Evolutionary conservation across 2,888 invertebrate genomes (phyloP).

Genomic region (Drosophila stalkeri): DNA sequence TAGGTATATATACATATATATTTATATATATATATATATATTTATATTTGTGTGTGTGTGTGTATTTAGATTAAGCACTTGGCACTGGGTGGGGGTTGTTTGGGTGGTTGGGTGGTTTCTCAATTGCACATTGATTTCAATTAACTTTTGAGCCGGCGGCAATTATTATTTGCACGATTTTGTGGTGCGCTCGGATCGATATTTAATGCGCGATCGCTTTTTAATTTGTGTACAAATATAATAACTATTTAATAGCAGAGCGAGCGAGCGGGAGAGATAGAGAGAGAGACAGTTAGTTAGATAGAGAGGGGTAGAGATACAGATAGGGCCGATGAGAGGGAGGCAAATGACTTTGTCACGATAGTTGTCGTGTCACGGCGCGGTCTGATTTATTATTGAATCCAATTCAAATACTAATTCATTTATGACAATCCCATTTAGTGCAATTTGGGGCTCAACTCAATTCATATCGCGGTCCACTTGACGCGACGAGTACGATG

Average conservation of each 20-base stretch:
- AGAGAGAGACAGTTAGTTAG: neutral
- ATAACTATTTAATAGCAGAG: constrained; percentile 33
- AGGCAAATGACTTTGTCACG: constrained; percentile 31
- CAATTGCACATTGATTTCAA: constrained; percentile 56
- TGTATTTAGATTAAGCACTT: constrained; percentile 1
- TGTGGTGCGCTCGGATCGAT: constrained; percentile 50
- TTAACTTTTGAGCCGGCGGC: constrained; percentile 50
- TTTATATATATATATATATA: constrained; percentile 4
- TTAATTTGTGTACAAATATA: constrained; percentile 69
- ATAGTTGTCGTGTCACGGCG: constrained; percentile 32
- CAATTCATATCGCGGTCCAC: constrained; percentile 36
- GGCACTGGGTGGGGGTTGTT: constrained; percentile 1
- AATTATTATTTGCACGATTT: constrained; percentile 72
- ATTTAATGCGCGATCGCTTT: constrained; percentile 78
- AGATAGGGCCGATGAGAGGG: neutral
- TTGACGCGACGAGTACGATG: constrained; percentile 32
- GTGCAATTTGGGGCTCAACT: constrained; percentile 28
- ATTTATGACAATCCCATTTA: constrained; percentile 43
- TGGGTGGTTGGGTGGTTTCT: constrained; percentile 12
- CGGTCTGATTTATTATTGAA: constrained; percentile 48
- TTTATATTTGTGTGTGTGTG: too few species aligned
- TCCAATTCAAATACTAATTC: constrained; percentile 50
- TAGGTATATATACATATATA: constrained; percentile 1
- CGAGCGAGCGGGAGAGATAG: neutral
- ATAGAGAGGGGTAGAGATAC: neutral